Evolutionary conservation across 2,113 vertebrate species (phyloP).

Genomic region (Actenoides lindsayi): DNA sequence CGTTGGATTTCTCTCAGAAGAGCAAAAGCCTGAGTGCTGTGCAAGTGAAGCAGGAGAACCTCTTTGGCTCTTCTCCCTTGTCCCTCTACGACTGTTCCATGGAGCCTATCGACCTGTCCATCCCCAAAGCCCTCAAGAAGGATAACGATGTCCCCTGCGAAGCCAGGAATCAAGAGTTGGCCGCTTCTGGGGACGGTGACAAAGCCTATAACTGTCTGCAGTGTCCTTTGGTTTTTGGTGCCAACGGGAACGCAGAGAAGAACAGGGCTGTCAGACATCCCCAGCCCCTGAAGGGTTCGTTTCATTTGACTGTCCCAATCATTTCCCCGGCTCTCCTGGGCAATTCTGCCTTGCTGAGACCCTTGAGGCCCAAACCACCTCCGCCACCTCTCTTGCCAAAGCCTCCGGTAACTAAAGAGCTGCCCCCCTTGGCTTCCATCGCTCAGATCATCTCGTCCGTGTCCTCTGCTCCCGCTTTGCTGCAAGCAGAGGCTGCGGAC

Average conservation of each 20-base stretch:
- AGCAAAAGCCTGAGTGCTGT: conserved; percentile 74
- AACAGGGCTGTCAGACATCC: conserved; percentile 49
- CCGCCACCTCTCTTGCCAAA: conserved; percentile 90
- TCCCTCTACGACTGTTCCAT: conserved; percentile 77
- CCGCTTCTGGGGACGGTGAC: conserved; percentile 31
- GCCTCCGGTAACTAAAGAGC: conserved; percentile 83
- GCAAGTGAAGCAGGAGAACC: conserved; percentile 83
- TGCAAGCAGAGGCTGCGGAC: conserved; percentile 80
- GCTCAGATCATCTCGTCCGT: conserved; percentile 98
- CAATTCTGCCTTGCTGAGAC: conserved; percentile 73
- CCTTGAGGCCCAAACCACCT: conserved; percentile 85
- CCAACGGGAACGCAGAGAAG: conserved; percentile 72
- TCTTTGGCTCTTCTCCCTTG: conserved; percentile 64
- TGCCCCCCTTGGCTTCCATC: conserved; percentile 94
- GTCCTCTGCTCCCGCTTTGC: conserved; percentile 87
- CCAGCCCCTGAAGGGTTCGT: conserved; percentile 75
- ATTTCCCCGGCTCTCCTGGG: conserved; percentile 75
- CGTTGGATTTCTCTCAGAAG: conserved; percentile 93
- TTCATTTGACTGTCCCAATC: conserved; percentile 83
- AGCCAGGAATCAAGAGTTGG: conserved; percentile 75
- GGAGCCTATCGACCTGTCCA: conserved; percentile 96
- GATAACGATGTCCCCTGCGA: conserved; percentile 71
- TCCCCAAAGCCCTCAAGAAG: conserved; percentile 82
- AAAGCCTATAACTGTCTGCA: conserved; percentile 60
- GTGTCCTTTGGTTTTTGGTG: conserved; percentile 57